These are phyloP conservation scores for Phalloptychus januarius DNA, from an alignment of 2,797 vertebrate species.

Conservation along the genomic window DNA sequence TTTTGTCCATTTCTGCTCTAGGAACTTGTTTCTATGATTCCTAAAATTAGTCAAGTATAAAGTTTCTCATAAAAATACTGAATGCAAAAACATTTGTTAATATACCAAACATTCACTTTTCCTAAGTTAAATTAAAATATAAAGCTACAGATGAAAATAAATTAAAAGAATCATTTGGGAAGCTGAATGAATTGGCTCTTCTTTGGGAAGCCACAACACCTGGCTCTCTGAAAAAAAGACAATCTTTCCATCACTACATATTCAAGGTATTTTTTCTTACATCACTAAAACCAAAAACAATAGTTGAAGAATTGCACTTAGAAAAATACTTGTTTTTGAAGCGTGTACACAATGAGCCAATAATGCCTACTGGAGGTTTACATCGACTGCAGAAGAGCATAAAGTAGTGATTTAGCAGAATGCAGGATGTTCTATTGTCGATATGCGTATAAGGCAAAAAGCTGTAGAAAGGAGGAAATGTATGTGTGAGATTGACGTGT, in stretches of 20 bases:
- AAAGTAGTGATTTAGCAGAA: constrained; percentile 19
- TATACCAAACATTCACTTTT: too few species aligned
- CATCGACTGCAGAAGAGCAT: constrained; percentile 33
- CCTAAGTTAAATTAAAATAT: too few species aligned
- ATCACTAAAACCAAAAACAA: constrained; percentile 54
- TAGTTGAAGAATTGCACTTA: constrained; percentile 37
- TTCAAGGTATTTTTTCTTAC: constrained; percentile 6
- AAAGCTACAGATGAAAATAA: too few species aligned
- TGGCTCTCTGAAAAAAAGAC: constrained; percentile 22
- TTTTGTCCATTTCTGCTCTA: too few species aligned
- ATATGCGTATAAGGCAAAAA: constrained; percentile 26
- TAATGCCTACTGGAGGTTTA: constrained; percentile 27
- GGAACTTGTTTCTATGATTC: too few species aligned
- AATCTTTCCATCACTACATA: neutral
- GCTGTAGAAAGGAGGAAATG: constrained; percentile 4
- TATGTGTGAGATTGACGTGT: constrained; percentile 6
- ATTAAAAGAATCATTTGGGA: too few species aligned
- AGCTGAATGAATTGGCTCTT: too few species aligned
- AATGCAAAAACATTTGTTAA: too few species aligned
- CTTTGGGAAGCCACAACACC: constrained; percentile 12
- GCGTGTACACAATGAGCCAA: constrained; percentile 45
- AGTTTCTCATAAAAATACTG: too few species aligned
- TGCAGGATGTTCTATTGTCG: constrained; percentile 39
- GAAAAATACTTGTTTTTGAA: constrained; percentile 39
- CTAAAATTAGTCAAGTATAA: too few species aligned